Percentiles rank a stretch among this genome's conserved stretches.
Evolutionary conservation across 2,113 vertebrate genomes (phyloP).

Genomic region (Bagarius yarrelli): DNA sequence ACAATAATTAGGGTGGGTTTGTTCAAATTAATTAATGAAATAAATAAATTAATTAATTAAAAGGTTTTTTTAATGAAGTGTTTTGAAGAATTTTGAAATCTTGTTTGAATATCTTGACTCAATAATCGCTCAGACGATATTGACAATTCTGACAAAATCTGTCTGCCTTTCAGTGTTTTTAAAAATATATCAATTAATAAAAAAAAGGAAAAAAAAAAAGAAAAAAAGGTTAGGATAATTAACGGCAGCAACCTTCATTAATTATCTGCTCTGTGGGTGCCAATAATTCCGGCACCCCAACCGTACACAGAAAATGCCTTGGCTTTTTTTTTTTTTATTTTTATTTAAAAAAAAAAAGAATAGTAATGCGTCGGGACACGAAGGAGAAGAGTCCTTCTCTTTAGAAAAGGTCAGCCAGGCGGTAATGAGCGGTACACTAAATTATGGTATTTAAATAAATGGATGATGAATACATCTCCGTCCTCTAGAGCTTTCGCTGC

Average conservation of each 20-base stretch:
- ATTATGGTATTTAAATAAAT: constrained; percentile 66
- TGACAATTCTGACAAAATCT: not conserved
- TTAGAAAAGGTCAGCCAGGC: constrained; percentile 58
- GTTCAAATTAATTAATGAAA: not conserved
- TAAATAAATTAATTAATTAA: too few species aligned
- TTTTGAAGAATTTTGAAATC: not conserved
- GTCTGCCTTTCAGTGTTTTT: too few species aligned
- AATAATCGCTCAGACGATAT: not conserved
- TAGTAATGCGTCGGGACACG: not conserved
- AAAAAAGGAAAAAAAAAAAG: too few species aligned
- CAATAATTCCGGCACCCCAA: not conserved
- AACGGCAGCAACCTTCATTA: not conserved
- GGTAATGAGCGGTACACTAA: constrained; percentile 63
- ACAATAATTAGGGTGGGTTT: not conserved
- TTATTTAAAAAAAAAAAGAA: constrained; percentile 12
- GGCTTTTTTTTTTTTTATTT: constrained; percentile 17
- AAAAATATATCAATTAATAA: too few species aligned
- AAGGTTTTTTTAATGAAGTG: not conserved
- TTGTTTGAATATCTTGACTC: not conserved
- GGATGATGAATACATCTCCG: constrained; percentile 57
- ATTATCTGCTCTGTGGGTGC: not conserved
- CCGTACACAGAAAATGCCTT: not conserved
- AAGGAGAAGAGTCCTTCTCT: constrained; percentile 46
- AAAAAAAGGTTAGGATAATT: constrained; percentile 10
- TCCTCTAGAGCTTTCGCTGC: constrained; percentile 49